These are phyloP conservation scores for Takifugu rubripes DNA, from an alignment of 2,797 vertebrate genomes.

Conservation along the genomic window DNA sequence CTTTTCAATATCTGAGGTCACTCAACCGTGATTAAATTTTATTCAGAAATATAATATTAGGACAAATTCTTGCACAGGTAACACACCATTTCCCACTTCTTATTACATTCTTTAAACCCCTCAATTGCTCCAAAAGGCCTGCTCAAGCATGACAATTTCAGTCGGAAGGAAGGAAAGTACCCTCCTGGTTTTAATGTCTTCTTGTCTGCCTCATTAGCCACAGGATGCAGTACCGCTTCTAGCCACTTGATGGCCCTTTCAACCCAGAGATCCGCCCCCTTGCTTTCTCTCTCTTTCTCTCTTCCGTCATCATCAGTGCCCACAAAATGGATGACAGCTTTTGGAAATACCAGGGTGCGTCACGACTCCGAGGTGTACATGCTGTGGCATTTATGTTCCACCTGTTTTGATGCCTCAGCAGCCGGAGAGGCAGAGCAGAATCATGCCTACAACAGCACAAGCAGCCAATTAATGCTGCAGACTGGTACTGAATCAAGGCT, in stretches of 20 bases:
- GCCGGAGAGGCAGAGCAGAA: conserved; percentile 48
- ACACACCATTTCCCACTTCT: conserved; percentile 16
- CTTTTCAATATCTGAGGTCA: conserved; percentile 43
- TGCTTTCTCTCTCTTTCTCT: conserved; percentile 11
- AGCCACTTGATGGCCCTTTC: conserved; percentile 78
- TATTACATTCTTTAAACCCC: too few relatives aligned
- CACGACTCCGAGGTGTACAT: conserved; percentile 73
- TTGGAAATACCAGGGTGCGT: conserved; percentile 80
- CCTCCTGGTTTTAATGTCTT: conserved; percentile 14
- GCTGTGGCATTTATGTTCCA: conserved; percentile 77
- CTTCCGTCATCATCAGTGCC: conserved; percentile 69
- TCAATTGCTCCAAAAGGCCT: conserved; percentile 32
- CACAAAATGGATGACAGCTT: conserved; percentile 83
- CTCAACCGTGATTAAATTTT: conserved; percentile 46
- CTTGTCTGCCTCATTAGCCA: background rate
- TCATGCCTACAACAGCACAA: conserved; percentile 45
- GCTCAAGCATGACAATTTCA: conserved; percentile 42
- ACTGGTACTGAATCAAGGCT: conserved; percentile 38
- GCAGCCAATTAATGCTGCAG: conserved; percentile 37
- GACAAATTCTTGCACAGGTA: conserved; percentile 3
- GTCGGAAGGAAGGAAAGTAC: conserved; percentile 32
- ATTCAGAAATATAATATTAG: conserved; percentile 16
- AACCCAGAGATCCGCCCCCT: conserved; percentile 51
- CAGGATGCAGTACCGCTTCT: conserved; percentile 50
- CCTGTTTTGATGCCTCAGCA: conserved; percentile 77